Conservation (phyloP, 2,113 vertebrate species). For the Dicentrarchus labrax region DNA sequence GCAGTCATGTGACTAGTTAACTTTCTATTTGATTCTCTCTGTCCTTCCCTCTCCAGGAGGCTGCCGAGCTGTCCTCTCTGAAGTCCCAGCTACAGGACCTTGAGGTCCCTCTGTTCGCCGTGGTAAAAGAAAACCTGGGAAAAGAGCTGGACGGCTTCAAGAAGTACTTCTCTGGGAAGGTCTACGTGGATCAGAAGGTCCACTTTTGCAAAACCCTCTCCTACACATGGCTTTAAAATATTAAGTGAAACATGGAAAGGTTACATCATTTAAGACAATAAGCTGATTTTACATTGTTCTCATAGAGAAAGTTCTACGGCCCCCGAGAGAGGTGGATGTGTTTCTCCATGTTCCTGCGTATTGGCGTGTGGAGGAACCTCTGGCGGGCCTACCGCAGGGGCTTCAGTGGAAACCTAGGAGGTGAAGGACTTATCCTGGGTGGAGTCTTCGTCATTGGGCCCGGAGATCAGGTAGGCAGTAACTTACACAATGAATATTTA, state of each 20-base stretch:
- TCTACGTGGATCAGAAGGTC: slow-evolving; percentile 93
- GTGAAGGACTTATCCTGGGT: slow-evolving; percentile 91
- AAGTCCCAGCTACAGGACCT: slow-evolving; percentile 88
- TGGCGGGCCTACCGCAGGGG: slow-evolving; percentile 87
- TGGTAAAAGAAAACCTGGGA: slow-evolving; percentile 92
- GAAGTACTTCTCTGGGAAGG: slow-evolving; percentile 90
- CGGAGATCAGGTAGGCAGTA: slow-evolving; percentile 60
- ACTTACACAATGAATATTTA: not conserved
- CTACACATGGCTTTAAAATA: not conserved
- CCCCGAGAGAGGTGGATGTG: slow-evolving; percentile 87
- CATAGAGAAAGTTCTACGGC: slow-evolving; percentile 92
- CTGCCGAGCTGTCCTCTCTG: slow-evolving; percentile 91
- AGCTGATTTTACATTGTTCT: slow-evolving; percentile 16
- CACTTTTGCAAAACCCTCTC: not conserved
- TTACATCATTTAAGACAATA: slow-evolving; percentile 29
- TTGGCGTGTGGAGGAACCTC: slow-evolving; percentile 90
- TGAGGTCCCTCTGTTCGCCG: slow-evolving; percentile 90
- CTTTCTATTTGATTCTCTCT: not conserved
- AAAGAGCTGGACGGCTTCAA: slow-evolving; percentile 91
- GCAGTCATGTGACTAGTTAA: not conserved
- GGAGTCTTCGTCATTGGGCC: slow-evolving; percentile 85
- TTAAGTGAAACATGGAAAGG: not conserved
- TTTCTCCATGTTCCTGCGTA: slow-evolving; percentile 85
- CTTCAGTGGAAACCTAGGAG: slow-evolving; percentile 88
- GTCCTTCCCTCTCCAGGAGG: slow-evolving; percentile 84